A percentile compares a stretch with the other conserved stretches of the same genome.
Evolutionary conservation across 2,888 invertebrate species (phyloP).

Genomic region (Clostera curtula): DNA sequence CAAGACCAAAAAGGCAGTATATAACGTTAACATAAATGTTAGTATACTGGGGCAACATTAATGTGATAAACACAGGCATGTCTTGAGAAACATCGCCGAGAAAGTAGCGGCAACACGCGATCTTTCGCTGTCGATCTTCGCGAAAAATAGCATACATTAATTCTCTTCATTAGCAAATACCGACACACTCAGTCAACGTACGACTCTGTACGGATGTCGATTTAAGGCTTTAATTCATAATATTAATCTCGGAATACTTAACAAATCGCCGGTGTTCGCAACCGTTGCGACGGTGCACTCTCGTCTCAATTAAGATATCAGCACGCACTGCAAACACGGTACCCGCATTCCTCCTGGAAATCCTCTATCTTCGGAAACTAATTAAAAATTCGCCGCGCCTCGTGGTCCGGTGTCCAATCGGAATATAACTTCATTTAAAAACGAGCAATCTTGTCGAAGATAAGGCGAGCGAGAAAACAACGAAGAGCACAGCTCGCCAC

Average conservation of each 20-base stretch:
- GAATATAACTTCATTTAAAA: constrained; percentile 74
- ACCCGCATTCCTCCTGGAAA: constrained; percentile 67
- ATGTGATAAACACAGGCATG: too few relatives aligned
- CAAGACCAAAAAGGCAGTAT: too few relatives aligned
- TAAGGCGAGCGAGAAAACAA: constrained; percentile 72
- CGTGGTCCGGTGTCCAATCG: constrained; percentile 65
- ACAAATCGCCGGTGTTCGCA: constrained; percentile 54
- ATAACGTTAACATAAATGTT: too few relatives aligned
- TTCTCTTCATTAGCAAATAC: constrained; percentile 50
- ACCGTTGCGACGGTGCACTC: constrained; percentile 45
- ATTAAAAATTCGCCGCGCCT: constrained; percentile 73
- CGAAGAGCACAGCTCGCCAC: constrained; percentile 66
- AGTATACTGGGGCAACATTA: too few relatives aligned
- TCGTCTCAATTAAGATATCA: constrained; percentile 69
- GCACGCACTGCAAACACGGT: constrained; percentile 55
- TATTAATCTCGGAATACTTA: constrained; percentile 53
- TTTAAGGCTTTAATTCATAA: constrained; percentile 56
- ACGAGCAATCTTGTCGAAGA: constrained; percentile 72
- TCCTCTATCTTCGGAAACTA: constrained; percentile 73
- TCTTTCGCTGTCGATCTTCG: constrained; percentile 41
- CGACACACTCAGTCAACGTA: constrained; percentile 31
- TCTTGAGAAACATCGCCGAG: too few relatives aligned
- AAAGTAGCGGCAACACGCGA: constrained; percentile 40
- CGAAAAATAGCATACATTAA: constrained; percentile 52
- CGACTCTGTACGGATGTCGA: constrained; percentile 33